These are phyloP conservation scores for Carpatolechia fugitivella DNA, from an alignment of 2,888 invertebrate genomes.

Conservation along the genomic window DNA sequence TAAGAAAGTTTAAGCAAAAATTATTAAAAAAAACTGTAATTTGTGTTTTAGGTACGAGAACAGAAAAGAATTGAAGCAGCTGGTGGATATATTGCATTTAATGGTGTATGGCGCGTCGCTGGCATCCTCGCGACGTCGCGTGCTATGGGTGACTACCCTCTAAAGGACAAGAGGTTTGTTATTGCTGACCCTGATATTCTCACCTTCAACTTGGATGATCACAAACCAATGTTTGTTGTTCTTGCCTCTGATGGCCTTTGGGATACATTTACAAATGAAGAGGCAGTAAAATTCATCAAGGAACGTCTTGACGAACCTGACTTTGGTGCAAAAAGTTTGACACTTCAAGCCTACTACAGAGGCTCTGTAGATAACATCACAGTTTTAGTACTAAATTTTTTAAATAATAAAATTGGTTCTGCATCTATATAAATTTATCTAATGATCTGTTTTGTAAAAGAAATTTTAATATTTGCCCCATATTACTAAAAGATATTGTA, in stretches of 20 bases:
- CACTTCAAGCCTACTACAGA: slow-evolving; percentile 93
- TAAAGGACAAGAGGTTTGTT: slow-evolving; percentile 95
- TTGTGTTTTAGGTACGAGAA: slow-evolving; percentile 85
- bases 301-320: slow-evolving; percentile 91
- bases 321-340: slow-evolving; percentile 94
- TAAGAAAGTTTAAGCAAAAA: too few species aligned
- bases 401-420: slow-evolving; percentile 65
- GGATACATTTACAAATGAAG: slow-evolving; percentile 97
- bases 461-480: background rate
- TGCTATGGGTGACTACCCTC: slow-evolving; percentile 96
- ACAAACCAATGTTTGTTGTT: slow-evolving; percentile 93
- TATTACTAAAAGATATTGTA: background rate
- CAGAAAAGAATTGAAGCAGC: slow-evolving; percentile 95
- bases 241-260: slow-evolving; percentile 97
- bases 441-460: background rate
- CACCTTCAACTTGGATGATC: slow-evolving; percentile 92
- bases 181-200: slow-evolving; percentile 97
- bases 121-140: slow-evolving; percentile 96
- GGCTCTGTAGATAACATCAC: slow-evolving; percentile 98
- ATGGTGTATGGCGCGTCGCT: slow-evolving; percentile 97
- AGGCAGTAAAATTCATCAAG: slow-evolving; percentile 93
- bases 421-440: slow-evolving; percentile 26
- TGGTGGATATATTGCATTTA: slow-evolving; percentile 96
- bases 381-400: slow-evolving; percentile 92
- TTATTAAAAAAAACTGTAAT: background rate